Evolutionary conservation across 2,888 invertebrate species (phyloP).

Genomic region (Eristalis pertinax): DNA sequence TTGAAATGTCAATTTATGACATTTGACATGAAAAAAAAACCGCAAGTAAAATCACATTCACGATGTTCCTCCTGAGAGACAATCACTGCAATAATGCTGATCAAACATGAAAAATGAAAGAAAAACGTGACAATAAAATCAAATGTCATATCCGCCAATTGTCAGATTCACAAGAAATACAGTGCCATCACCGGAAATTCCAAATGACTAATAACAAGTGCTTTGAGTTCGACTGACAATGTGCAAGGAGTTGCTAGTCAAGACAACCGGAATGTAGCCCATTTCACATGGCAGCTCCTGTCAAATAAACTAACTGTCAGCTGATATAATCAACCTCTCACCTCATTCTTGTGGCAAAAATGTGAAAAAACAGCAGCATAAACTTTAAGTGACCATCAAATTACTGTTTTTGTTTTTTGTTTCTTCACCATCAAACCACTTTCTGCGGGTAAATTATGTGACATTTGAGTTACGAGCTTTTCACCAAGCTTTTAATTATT

Average conservation of each 20-base stretch:
- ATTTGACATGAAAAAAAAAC: not conserved
- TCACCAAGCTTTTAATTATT: not conserved
- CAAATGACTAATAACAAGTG: not conserved
- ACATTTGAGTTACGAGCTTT: conserved; percentile 6
- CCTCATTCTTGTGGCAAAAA: not conserved
- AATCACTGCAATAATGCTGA: not conserved
- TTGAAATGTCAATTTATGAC: not conserved
- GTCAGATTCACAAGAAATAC: not conserved
- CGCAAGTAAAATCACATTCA: not conserved
- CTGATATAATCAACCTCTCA: conserved; percentile 1
- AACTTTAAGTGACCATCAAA: not conserved
- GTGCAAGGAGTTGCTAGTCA: not conserved
- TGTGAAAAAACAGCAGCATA: not conserved
- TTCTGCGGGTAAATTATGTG: not conserved
- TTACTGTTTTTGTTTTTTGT: not conserved
- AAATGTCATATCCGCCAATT: not conserved
- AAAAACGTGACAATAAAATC: not conserved
- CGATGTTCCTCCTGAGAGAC: not conserved
- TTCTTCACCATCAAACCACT: not conserved
- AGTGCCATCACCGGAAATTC: conserved; percentile 1
- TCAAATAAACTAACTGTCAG: not conserved
- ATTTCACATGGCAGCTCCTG: not conserved
- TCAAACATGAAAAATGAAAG: not conserved
- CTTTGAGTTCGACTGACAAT: not conserved
- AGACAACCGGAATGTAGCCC: not conserved